Base-by-base conservation (phyloP, 2,113 vertebrate species). In the Stigmatopora nigra region DNA sequence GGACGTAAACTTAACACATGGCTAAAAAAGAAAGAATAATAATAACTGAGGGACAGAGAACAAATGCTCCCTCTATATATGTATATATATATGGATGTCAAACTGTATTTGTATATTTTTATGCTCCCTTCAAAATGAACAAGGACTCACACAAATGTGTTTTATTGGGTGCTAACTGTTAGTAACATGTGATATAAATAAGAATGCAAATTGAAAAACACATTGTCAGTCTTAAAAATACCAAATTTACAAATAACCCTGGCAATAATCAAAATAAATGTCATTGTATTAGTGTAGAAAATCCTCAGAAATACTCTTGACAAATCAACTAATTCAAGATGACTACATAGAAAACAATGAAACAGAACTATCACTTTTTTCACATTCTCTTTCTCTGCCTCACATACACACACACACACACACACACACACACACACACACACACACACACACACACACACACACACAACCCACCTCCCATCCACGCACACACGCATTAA, bases 361-460 rank as follows among this genome's bases (percentile, higher is more conserved):
- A 20, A 20, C 41, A 45, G 19, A 22, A 1, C 13, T 56, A 13
- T 16, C 19, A 22, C 14, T 16, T 14, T 14, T 56, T 2, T 14
- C 53, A 31, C 12, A 15, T 14, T 56, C 14, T 45, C n/a, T 12
- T 53, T 19, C 19, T 53, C 41, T 20, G 17, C 2, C 59, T 22
- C 13, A 19, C 9, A 25, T 5, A 22, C 52, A 25, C 52, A 53
- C 12, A 19, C 9, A 12, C 51, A 53, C 19, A 68, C 76, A 17
- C 66, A 67, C 17, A 11, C 68, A 76, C 76, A 78, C 10, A 45
- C 76, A 56, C 77, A 31, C 25, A 1, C 25, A 31, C 25, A n/a
- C 25, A 2, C 25, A 1, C 25, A 1, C 3, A 1, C 25, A 31
- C 25, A 3, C 68, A 68, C 20, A 67, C 56, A 35, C 57, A 65